Evolutionary conservation across 1,140 invertebrate species (phyloP).

Genomic region (Listronotus oregonensis): DNA sequence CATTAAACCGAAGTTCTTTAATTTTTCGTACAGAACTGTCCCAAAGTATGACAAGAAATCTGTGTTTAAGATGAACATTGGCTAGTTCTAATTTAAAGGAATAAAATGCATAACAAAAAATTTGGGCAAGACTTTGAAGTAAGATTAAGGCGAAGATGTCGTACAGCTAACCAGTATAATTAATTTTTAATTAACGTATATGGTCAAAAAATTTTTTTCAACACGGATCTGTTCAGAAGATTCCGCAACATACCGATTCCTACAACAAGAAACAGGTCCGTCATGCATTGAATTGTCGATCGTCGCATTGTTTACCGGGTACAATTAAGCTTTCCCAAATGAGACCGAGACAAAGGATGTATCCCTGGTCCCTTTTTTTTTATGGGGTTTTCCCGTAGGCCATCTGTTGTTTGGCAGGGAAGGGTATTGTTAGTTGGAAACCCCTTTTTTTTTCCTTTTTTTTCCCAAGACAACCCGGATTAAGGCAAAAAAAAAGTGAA

Average conservation of each 20-base stretch:
- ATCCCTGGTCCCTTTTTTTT: constrained; percentile 1
- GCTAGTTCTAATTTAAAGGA: too few species aligned
- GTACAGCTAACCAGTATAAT: too few species aligned
- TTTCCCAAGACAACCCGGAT: too few species aligned
- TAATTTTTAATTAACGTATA: too few species aligned
- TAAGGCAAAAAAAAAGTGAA: too few species aligned
- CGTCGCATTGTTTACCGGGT: constrained; percentile 7
- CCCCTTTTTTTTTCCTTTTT: neutral
- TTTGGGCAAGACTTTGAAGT: too few species aligned
- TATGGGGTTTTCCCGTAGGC: neutral
- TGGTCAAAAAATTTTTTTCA: neutral
- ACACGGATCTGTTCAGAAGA: neutral
- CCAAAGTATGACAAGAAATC: too few species aligned
- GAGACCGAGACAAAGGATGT: constrained; percentile 12
- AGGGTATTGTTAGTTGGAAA: neutral
- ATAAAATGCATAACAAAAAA: too few species aligned
- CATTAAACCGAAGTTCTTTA: too few species aligned
- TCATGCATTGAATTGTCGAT: constrained; percentile 14
- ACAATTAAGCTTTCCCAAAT: constrained; percentile 13
- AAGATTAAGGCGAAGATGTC: too few species aligned
- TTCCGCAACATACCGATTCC: constrained; percentile 4
- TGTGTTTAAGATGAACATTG: too few species aligned
- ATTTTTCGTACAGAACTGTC: too few species aligned
- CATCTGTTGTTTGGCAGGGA: constrained; percentile 2
- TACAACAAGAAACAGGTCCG: constrained; percentile 2